Evolutionary conservation across 2,113 vertebrate genomes (phyloP).

Genomic region (Eleginops maclovinus): DNA sequence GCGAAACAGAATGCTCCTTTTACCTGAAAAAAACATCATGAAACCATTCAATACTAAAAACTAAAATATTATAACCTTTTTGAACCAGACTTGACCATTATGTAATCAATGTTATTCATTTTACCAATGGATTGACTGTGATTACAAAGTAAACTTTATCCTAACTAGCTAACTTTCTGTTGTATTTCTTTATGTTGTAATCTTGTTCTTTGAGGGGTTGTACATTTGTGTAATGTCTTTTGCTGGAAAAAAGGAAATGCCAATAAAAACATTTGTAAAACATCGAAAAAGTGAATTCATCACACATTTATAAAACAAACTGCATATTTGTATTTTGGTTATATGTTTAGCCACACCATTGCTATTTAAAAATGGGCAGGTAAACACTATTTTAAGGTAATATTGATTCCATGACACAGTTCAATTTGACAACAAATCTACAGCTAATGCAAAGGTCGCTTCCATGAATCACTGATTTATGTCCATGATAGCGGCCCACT

Average conservation of each 20-base stretch:
- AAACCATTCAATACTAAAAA: background rate
- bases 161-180: background rate
- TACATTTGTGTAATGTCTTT: too few species aligned
- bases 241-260: too few species aligned
- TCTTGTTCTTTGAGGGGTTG: too few species aligned
- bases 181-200: too few species aligned
- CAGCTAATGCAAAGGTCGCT: slow-evolving; percentile 42
- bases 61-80: background rate
- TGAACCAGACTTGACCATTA: background rate
- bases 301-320: background rate
- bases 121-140: background rate
- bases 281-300: background rate
- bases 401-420: slow-evolving; percentile 16
- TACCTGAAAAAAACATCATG: background rate
- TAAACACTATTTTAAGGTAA: slow-evolving; percentile 24
- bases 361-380: background rate
- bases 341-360: background rate
- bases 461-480: slow-evolving; percentile 63
- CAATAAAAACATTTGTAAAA: too few species aligned
- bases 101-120: background rate
- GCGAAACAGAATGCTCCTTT: background rate
- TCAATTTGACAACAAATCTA: slow-evolving; percentile 19
- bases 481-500: slow-evolving; percentile 38
- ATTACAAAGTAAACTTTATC: background rate
- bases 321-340: background rate